These are phyloP conservation scores for Cyprinodon tularosa DNA, from an alignment of 2,113 vertebrate genomes.

Conservation along the genomic window DNA sequence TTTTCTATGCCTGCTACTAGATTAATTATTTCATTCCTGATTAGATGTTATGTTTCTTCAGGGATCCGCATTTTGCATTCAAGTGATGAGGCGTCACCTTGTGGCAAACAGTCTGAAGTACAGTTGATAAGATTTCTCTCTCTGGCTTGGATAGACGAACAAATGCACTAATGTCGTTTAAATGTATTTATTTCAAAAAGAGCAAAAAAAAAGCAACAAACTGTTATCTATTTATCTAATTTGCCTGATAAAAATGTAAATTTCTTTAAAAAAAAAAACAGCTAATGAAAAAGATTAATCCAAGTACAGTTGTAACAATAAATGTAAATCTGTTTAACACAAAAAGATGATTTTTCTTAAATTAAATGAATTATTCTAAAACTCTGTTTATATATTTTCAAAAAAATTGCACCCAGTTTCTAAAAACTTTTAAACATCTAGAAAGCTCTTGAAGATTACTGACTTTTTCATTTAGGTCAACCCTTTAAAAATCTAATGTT, in stretches of 20 bases:
- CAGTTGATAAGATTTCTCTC: not conserved
- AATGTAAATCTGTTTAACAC: no score
- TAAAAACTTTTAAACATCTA: not conserved
- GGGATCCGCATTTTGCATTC: not conserved
- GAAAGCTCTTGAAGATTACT: not conserved
- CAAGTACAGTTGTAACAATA: no score
- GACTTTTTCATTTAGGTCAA: not conserved
- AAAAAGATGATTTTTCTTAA: no score
- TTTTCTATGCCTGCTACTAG: not conserved
- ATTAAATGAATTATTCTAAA: no score
- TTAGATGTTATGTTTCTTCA: not conserved
- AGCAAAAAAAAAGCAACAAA: not conserved
- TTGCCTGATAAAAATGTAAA: no score
- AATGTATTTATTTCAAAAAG: not conserved
- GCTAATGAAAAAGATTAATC: no score
- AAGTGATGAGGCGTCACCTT: constrained; percentile 52
- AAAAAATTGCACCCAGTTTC: not conserved
- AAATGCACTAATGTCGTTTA: not conserved
- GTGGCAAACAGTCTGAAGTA: constrained; percentile 46
- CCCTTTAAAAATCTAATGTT: not conserved
- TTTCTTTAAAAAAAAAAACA: no score
- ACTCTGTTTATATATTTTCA: no score
- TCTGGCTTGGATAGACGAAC: not conserved
- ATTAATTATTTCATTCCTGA: no score
- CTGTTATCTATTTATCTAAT: not conserved